Base-by-base conservation (phyloP, 1,140 invertebrate species). In the Teleogryllus occipitalis region DNA sequence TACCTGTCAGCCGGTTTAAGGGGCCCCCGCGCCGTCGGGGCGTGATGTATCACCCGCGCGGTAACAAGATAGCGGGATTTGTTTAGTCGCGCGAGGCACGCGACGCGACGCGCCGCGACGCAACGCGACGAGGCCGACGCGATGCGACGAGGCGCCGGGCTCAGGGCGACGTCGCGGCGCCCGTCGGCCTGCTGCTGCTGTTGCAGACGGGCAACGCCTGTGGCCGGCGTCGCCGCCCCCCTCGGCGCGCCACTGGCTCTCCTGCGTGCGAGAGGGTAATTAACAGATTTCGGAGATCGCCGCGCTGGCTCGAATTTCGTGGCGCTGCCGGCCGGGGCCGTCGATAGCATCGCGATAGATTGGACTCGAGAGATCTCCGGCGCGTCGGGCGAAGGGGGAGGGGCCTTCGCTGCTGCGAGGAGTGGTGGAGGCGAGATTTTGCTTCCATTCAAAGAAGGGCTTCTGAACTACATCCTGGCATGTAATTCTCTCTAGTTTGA, bases 11-110 rank as follows among this genome's bases (percentile, higher is more conserved):
- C 2, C 54, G 54, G 10, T 65, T 65, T 65, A 65, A 65, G 54
- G 54, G 54, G 54, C 54, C 10, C 10, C 54, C 54, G 54, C 54
- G 18, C 49, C 54, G 18, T 65, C 54, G 18, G 54, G 54, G 54
- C 54, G 54, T 65, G 54, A 65, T 65, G 54, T 65, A 65, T 54
- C 54, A 65, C 54, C 49, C 54, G 10, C 54, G 54, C 54, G 18
- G 54, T 65, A 65, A 65, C 54, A 65, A 65, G 54, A 65, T 65
- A 65, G 54, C 54, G 18, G 54, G 54, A 65, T 65, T 65, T 65
- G 54, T 65, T 65, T 54, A 54, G 49, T 65, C 54, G 54, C 18
- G 54, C 18, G 54, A 65, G 54, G 54, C 54, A 2, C 2, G 2
- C 54, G 54, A 65, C 54, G 18, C 10, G 15, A 54, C 49, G 49